phyloP scores from a whole-genome alignment of 2,888 invertebrate genomes.

The Uropetala carovei region DNA sequence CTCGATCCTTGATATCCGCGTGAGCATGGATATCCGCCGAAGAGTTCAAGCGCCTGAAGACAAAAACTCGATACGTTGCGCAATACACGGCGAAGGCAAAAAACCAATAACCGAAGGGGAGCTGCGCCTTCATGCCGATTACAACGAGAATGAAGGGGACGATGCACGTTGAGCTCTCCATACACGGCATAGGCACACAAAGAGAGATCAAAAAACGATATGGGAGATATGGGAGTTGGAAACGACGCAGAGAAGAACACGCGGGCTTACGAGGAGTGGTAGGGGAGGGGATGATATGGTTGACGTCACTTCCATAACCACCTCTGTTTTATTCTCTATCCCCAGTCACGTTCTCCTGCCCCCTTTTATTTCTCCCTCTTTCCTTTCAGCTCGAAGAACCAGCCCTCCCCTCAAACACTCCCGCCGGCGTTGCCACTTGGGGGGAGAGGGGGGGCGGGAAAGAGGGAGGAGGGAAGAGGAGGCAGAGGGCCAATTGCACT shows the following conservation, averaged over 20 bases:
- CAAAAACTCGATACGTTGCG: neutral
- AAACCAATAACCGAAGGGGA: conserved; percentile 25
- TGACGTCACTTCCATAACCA: conserved; percentile 8
- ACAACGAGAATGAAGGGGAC: neutral
- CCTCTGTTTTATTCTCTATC: neutral
- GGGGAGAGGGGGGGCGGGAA: too few relatives aligned
- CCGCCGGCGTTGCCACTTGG: too few relatives aligned
- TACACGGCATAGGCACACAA: neutral
- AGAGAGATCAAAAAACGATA: neutral
- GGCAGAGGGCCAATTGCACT: neutral
- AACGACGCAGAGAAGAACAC: neutral
- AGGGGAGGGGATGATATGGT: neutral
- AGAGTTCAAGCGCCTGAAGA: neutral
- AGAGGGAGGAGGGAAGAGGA: too few relatives aligned
- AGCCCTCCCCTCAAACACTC: too few relatives aligned
- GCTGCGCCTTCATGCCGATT: neutral
- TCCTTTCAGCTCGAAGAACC: too few relatives aligned
- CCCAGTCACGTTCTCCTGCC: neutral
- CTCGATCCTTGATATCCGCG: neutral
- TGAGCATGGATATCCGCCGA: neutral
- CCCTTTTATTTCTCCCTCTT: neutral
- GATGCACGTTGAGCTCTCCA: too few relatives aligned
- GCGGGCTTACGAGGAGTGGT: conserved; percentile 7
- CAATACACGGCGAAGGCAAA: conserved; percentile 6
- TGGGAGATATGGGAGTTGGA: neutral